Evolutionary conservation across 2,888 invertebrate genomes (phyloP).

Genomic region (Polymixis flavicincta): DNA sequence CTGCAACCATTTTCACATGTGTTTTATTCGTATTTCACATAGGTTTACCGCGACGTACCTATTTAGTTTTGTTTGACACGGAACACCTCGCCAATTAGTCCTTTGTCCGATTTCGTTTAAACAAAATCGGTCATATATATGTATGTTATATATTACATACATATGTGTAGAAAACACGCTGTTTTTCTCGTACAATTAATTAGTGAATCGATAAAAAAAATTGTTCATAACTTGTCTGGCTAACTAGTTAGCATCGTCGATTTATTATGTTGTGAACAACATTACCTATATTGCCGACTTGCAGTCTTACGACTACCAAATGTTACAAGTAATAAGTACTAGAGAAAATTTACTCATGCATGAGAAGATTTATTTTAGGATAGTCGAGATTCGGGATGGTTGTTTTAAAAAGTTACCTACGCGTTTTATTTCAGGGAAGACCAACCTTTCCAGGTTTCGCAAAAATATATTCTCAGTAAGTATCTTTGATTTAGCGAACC

Average conservation of each 20-base stretch:
- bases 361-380: slow-evolving; percentile 11
- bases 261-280: slow-evolving; percentile 15
- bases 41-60: not conserved
- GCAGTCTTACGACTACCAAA: not conserved
- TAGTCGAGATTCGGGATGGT: not conserved
- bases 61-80: slow-evolving; percentile 45
- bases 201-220: slow-evolving; percentile 15
- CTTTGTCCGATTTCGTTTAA: slow-evolving; percentile 44
- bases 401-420: not conserved
- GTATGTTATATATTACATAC: not conserved
- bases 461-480: not conserved
- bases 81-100: slow-evolving; percentile 41
- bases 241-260: slow-evolving; percentile 3
- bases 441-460: not conserved
- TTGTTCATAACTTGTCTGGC: not conserved
- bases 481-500: not conserved
- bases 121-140: not conserved
- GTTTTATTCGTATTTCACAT: not conserved
- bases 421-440: not conserved
- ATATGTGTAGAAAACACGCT: slow-evolving; percentile 1
- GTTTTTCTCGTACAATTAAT: not conserved
- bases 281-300: slow-evolving; percentile 21
- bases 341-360: not conserved
- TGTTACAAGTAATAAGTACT: not conserved
- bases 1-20: not conserved